A percentile compares a stretch with the other conserved stretches of the same genome.
Evolutionary conservation across 2,797 vertebrate genomes (phyloP).

Genomic region (Myiothlypis chrysogaster): DNA sequence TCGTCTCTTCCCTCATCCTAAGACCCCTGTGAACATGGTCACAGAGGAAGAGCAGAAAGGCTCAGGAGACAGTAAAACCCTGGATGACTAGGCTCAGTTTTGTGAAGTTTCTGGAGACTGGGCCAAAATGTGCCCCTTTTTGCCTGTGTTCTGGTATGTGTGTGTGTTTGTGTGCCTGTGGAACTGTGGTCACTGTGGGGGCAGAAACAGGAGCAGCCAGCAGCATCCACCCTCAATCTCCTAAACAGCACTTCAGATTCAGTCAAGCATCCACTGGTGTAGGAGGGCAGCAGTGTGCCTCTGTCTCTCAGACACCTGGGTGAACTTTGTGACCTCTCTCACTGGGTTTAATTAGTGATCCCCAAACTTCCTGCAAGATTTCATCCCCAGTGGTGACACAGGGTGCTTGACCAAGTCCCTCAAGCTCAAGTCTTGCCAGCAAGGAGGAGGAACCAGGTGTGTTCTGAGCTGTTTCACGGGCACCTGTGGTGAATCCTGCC

Average conservation of each 20-base stretch:
- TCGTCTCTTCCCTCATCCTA: too few species aligned
- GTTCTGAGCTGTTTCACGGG: not conserved
- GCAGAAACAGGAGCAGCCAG: not conserved
- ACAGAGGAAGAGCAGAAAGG: not conserved
- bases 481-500: not conserved
- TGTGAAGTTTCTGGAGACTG: not conserved
- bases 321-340: not conserved
- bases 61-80: not conserved
- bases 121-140: not conserved
- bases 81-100: not conserved
- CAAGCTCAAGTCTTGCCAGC: not conserved
- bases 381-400: not conserved
- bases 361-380: not conserved
- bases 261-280: not conserved
- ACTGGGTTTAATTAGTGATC: not conserved
- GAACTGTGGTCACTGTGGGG: rapidly evolving
- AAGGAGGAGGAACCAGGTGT: not conserved
- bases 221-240: not conserved
- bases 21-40: too few species aligned
- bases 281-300: not conserved
- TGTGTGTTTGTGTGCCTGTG: not conserved
- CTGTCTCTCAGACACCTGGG: not conserved
- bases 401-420: not conserved
- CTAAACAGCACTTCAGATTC: not conserved
- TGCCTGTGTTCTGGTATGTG: not conserved